Evolutionary conservation across 92 coral and sea anemone species (phyloP).

Genomic region (Actinostola sp.): DNA sequence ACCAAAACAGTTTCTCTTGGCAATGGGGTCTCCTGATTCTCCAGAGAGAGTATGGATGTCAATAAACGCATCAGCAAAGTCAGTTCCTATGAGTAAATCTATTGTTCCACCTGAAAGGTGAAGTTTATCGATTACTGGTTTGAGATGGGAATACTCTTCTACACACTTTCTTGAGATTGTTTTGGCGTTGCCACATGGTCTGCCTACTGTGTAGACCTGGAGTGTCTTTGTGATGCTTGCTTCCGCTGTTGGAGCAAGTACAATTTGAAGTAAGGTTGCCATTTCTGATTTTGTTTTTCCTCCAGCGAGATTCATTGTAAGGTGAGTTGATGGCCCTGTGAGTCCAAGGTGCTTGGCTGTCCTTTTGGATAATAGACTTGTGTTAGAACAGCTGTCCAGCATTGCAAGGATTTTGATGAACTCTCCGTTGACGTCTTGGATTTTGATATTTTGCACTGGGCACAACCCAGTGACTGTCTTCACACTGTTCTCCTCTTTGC

Average conservation of each 20-base stretch:
- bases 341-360: constrained; percentile 35
- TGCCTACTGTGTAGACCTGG: constrained; percentile 32
- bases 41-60: constrained; percentile 31
- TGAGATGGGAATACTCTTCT: constrained; percentile 46
- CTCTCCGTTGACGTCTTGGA: constrained; percentile 33
- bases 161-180: constrained; percentile 49
- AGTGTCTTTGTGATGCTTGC: constrained; percentile 26
- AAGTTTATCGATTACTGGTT: constrained; percentile 34
- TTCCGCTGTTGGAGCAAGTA: constrained; percentile 30
- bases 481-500: background rate
- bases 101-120: constrained; percentile 63
- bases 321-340: constrained; percentile 27
- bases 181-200: constrained; percentile 55
- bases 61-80: constrained; percentile 62
- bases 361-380: constrained; percentile 48
- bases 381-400: constrained; percentile 54
- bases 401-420: constrained; percentile 40
- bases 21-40: constrained; percentile 33
- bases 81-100: constrained; percentile 67
- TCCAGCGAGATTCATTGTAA: constrained; percentile 53
- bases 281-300: constrained; percentile 37
- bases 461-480: constrained; percentile 23
- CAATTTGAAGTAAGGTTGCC: constrained; percentile 30
- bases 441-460: constrained; percentile 44
- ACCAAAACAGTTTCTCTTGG: constrained; percentile 65